Conservation (phyloP, 1,140 invertebrate species). For the Pararge aegeria region DNA sequence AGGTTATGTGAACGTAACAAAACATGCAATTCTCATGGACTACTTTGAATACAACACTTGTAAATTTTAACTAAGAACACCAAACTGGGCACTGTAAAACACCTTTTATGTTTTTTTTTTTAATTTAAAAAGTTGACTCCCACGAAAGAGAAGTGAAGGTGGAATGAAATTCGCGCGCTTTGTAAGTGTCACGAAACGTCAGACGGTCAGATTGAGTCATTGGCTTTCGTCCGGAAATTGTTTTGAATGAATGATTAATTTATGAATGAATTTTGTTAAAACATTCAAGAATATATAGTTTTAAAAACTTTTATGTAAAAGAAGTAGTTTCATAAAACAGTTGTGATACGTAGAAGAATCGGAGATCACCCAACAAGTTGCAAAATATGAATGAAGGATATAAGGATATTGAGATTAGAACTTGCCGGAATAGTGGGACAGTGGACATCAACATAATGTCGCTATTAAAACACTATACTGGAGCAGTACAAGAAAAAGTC, state of each 20-base stretch:
- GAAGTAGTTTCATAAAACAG: too few species aligned
- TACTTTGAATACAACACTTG: neutral
- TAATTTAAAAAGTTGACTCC: neutral
- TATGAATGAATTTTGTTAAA: too few species aligned
- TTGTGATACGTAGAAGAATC: too few species aligned
- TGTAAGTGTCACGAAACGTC: neutral
- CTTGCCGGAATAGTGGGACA: too few species aligned
- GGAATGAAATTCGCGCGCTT: neutral
- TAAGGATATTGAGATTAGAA: too few species aligned
- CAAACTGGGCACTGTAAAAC: neutral
- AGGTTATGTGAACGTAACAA: slow-evolving; percentile 18
- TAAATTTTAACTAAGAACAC: neutral
- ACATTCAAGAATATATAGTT: too few species aligned
- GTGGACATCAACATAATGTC: too few species aligned
- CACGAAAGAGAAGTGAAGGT: neutral
- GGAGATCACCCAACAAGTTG: too few species aligned
- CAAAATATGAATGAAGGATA: too few species aligned
- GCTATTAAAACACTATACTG: too few species aligned
- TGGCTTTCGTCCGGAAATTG: neutral
- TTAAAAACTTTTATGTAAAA: too few species aligned
- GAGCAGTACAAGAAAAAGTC: too few species aligned
- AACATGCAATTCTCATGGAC: neutral
- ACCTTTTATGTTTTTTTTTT: neutral
- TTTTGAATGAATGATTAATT: neutral
- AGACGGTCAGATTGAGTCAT: neutral